Conservation (phyloP, 37 sponge, comb jelly and placozoan species). For the Mnemiopsis leidyi region DNA sequence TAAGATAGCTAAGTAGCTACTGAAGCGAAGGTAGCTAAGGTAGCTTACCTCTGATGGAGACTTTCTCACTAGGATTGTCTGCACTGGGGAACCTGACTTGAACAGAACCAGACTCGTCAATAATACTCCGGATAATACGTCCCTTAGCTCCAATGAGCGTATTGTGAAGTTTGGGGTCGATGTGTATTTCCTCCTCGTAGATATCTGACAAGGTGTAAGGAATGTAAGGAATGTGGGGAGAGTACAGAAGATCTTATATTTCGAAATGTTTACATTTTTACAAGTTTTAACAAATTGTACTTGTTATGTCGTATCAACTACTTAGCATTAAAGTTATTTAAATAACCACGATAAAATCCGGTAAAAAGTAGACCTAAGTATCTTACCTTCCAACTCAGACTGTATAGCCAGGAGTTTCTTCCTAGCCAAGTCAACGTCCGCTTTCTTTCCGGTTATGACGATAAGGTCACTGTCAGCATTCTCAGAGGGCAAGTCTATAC, state of each 20-base stretch:
- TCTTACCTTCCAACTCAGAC: constrained; percentile 74
- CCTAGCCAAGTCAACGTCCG: constrained; percentile 81
- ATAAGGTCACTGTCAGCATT: constrained; percentile 81
- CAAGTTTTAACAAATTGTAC: too few relatives aligned
- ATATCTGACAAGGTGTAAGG: constrained; percentile 66
- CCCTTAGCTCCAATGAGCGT: constrained; percentile 87
- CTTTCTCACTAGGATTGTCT: constrained; percentile 69
- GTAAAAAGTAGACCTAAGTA: too few relatives aligned
- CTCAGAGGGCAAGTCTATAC: constrained; percentile 82
- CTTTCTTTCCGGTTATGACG: constrained; percentile 79
- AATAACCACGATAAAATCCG: too few relatives aligned
- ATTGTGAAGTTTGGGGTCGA: constrained; percentile 80
- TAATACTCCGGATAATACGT: constrained; percentile 77
- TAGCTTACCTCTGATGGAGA: constrained; percentile 13
- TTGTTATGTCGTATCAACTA: too few relatives aligned
- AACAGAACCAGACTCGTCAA: constrained; percentile 85
- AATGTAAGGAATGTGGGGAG: not conserved
- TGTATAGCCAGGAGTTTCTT: constrained; percentile 78
- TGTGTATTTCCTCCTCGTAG: constrained; percentile 71
- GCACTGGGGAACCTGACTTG: constrained; percentile 78
- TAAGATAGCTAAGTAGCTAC: too few relatives aligned
- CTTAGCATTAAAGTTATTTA: too few relatives aligned
- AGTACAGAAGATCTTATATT: too few relatives aligned
- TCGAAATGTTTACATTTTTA: too few relatives aligned
- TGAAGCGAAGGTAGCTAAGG: not conserved